Evolutionary conservation across 2,113 vertebrate genomes (phyloP), one percentile per base, ranked within the genome.

Genomic region (Callipepla californica): DNA sequence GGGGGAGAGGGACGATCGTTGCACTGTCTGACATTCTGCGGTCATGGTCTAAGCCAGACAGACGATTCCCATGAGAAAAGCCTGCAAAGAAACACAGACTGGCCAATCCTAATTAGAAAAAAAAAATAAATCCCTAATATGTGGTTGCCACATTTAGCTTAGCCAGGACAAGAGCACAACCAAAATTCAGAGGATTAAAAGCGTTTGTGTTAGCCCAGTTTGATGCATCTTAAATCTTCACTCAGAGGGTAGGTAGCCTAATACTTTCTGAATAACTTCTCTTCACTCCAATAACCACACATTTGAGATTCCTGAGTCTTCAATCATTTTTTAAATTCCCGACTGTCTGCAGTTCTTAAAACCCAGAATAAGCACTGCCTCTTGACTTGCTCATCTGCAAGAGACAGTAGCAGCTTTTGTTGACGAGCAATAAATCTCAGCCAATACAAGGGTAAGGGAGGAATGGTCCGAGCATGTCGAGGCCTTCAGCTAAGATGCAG

Each of bases 41-140:
- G 85, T 83, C 61, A 34, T 36, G 68, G 47, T 73, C 30, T 50
- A 85, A 80, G 40, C 72, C 47, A 87, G 75, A 12, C 87, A 93
- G 87, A 62, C 38, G 67, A 85, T 67, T 89, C 85, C 93, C 92
- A 86, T 10, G 80, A 94, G 82, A 91, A 85, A 89, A 91, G 82
- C 30, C 87, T 74, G 63, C 90, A 83, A 55, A 89, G 79, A 87
- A 77, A 55, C 42, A 83, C 50, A 32, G 34, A 36, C 79, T 77
- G 79, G 45, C 38, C 59, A 87, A 72, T 38, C 68, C 68, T 88
- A 12, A 80, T 51, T 44, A 72, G 40, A 40, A 88, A 59, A 69
- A 87, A 69, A 44, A 36, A 34, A 51, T 15, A 51, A 51, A 36
- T n/a, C 66, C 76, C 85, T 63, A 5, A 86, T 40, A 32, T 47